A percentile compares a stretch with the other conserved stretches of the same genome.
Conservation (phyloP, 2,888 invertebrate species). For the Sisyra nigra region DNA sequence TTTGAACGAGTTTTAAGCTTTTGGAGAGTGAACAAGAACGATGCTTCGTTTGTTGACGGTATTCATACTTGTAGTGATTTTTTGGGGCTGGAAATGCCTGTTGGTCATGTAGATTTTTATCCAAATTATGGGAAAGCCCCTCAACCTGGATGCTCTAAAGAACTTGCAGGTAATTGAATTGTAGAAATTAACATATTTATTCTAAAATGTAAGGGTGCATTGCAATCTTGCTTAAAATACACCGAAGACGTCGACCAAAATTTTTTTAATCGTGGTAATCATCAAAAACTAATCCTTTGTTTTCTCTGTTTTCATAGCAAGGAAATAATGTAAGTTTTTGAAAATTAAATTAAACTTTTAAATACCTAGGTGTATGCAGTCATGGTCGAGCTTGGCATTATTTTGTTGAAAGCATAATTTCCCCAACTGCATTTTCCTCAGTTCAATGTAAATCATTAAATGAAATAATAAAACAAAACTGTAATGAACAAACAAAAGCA, state of each 20-base stretch:
- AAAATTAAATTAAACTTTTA: slow-evolving; percentile 9
- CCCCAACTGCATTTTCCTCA: slow-evolving; percentile 17
- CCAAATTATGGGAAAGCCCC: slow-evolving; percentile 25
- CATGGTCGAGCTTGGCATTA: slow-evolving; percentile 22
- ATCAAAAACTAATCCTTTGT: no score
- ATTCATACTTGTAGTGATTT: slow-evolving; percentile 27
- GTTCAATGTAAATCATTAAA: slow-evolving; percentile 19
- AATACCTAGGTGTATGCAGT: slow-evolving; percentile 25
- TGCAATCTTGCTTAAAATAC: not conserved
- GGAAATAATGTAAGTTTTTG: no score
- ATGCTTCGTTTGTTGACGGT: slow-evolving; percentile 27
- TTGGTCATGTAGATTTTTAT: slow-evolving; percentile 28
- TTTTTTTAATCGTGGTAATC: no score
- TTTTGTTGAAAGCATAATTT: slow-evolving; percentile 22
- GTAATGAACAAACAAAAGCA: slow-evolving; percentile 12
- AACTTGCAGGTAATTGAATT: slow-evolving; percentile 8
- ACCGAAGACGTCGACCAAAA: no score
- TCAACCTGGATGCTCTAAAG: slow-evolving; percentile 24
- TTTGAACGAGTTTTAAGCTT: not conserved
- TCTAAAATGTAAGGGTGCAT: no score
- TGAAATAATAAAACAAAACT: slow-evolving; percentile 18
- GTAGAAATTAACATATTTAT: no score
- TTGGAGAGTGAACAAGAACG: slow-evolving; percentile 14
- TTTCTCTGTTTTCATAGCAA: no score
- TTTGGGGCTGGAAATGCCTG: slow-evolving; percentile 21